Base-by-base conservation (phyloP, 2,797 vertebrate species). In the Megalops cyprinoides region DNA sequence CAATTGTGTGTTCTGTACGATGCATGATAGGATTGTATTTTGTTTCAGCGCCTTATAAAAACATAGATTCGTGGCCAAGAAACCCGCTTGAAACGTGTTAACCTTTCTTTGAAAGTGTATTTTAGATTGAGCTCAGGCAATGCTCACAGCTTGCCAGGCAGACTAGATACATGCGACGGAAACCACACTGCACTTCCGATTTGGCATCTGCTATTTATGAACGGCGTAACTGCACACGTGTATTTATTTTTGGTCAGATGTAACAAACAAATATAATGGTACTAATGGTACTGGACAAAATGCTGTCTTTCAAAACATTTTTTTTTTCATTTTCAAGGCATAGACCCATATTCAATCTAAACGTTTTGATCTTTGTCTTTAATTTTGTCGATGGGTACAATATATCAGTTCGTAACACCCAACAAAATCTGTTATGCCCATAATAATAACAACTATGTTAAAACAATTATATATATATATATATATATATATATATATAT, bases 101-200 rank as follows among this genome's bases (percentile, higher is more conserved):
- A 18, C 0, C 15, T 37, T 65, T 65, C 14, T 65, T 15, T n/a
- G 31, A 65, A 28, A 15, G 18, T 34, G 62, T 31, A 65, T 80
- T 80, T 69, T 46, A 77, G 77, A 25, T 51, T 76, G 69, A 20
- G 15, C 15, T 82, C 65, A 56, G 34, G 58, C 51, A 58, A 76
- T 69, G 28, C 49, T 74, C 76, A 67, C 73, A 67, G 71, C 62
- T 82, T 79, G 71, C 75, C 67, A 79, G 73, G 77, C 78, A 58
- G 25, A 31, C 25, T 9, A n/a, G 8, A 8, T 31, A 65, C 31
- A 18, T 5, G 62, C 4, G 31, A 65, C 62, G 37, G 31, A 65
- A 65, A 37, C 31, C 28, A 18, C 31, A 18, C 4, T 37, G 2
- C 31, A 14, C 4, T 39, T 37, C 37, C 37, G 14, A 15, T 53